These are phyloP conservation scores for Leptura quadrifasciata DNA, from an alignment of 2,888 invertebrate species.

Conservation along the genomic window DNA sequence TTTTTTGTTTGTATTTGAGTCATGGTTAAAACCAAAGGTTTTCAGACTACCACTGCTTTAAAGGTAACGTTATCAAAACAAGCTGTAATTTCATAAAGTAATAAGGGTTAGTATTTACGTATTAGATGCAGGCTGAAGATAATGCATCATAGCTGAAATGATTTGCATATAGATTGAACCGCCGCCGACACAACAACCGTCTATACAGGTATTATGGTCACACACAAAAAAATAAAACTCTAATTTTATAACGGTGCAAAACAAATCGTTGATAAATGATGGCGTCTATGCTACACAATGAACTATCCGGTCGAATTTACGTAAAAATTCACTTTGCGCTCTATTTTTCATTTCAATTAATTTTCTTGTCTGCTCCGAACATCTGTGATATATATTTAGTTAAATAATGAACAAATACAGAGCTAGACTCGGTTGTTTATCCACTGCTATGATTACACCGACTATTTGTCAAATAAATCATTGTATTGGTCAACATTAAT, in stretches of 20 bases:
- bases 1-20: too few species aligned
- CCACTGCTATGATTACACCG: neutral
- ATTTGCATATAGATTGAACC: slow-evolving; percentile 41
- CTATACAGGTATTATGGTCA: neutral
- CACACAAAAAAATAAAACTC: slow-evolving; percentile 22
- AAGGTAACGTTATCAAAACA: slow-evolving; percentile 5
- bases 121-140: slow-evolving; percentile 1
- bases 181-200: slow-evolving; percentile 4
- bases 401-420: neutral
- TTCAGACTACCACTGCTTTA: neutral
- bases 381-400: slow-evolving; percentile 5
- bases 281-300: slow-evolving; percentile 15
- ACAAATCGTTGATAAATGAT: slow-evolving; percentile 7
- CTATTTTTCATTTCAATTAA: slow-evolving; percentile 9
- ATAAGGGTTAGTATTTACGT: slow-evolving; percentile 10
- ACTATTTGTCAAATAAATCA: slow-evolving; percentile 29
- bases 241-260: slow-evolving; percentile 10
- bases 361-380: slow-evolving; percentile 15
- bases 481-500: slow-evolving; percentile 24
- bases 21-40: too few species aligned
- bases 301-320: slow-evolving; percentile 15
- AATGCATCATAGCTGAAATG: slow-evolving; percentile 31
- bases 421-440: slow-evolving; percentile 8
- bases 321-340: slow-evolving; percentile 16
- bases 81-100: neutral